Conservation (phyloP, 2,113 vertebrate species). For the Eolophus roseicapilla region DNA sequence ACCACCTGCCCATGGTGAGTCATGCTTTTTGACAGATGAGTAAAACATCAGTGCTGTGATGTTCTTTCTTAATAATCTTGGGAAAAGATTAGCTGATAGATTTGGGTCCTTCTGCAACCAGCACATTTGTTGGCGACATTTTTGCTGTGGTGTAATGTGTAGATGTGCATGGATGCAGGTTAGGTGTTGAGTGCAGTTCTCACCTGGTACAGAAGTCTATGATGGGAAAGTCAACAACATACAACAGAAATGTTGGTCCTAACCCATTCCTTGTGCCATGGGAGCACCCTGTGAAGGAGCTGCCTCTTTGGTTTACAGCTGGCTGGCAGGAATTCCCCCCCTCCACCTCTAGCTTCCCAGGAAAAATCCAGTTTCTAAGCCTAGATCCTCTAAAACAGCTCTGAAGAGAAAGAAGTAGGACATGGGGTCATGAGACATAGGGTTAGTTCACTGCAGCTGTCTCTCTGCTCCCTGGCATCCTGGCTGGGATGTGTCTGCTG, state of each 20-base stretch:
- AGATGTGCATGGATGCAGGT: not conserved
- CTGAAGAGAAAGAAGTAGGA: fast-evolving
- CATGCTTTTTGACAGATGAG: not conserved
- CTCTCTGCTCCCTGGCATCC: not conserved
- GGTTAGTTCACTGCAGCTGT: not conserved
- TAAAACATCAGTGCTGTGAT: not conserved
- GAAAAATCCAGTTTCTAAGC: not conserved
- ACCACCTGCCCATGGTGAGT: not conserved
- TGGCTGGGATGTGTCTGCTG: not conserved
- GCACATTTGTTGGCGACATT: not conserved
- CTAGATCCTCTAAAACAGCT: not conserved
- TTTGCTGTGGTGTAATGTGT: not conserved
- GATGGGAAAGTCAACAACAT: not conserved
- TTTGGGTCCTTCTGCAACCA: not conserved
- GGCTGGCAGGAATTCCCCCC: not conserved
- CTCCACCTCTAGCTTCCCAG: not conserved
- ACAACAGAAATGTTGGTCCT: not conserved
- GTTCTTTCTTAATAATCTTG: not conserved
- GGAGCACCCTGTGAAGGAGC: not conserved
- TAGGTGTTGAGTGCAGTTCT: not conserved
- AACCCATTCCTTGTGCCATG: not conserved
- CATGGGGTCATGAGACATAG: not conserved
- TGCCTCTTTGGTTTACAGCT: not conserved
- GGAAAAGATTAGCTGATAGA: not conserved
- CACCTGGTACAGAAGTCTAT: not conserved